Percentiles rank a stretch among this genome's conserved stretches.
phyloP scores from a whole-genome alignment of 2,113 vertebrate species.

The Calyptomena viridis region DNA sequence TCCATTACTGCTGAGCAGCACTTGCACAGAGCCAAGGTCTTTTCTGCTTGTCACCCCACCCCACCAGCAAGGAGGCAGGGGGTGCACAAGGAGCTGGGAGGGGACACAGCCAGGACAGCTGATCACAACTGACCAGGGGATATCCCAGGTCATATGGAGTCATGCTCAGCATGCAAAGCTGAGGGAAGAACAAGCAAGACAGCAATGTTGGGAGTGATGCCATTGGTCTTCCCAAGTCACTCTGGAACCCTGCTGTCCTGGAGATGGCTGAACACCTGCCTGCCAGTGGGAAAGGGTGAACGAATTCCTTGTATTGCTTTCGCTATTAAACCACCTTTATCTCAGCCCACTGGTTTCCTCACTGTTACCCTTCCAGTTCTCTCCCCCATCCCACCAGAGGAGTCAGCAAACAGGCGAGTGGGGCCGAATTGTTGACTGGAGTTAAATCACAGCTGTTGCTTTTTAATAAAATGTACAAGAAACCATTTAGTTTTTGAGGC shows the following conservation, averaged over 20 bases:
- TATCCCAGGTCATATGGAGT: background rate
- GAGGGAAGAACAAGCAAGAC: background rate
- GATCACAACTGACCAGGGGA: background rate
- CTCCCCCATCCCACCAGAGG: background rate
- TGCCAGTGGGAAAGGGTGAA: background rate
- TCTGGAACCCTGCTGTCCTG: background rate
- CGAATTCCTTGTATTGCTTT: background rate
- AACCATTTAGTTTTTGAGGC: background rate
- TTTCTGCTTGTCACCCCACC: background rate
- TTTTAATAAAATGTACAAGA: background rate
- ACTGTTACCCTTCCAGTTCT: accelerated
- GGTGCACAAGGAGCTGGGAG: background rate
- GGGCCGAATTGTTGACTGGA: background rate
- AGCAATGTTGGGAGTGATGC: background rate
- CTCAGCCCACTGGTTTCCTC: background rate
- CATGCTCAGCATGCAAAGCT: background rate
- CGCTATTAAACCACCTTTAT: background rate
- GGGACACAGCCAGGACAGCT: background rate
- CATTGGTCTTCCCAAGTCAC: background rate
- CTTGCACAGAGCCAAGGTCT: background rate
- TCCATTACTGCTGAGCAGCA: background rate
- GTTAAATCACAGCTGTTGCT: background rate
- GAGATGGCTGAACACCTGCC: background rate
- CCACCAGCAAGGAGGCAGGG: accelerated
- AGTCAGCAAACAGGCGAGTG: accelerated